phyloP scores from a whole-genome alignment of 2,888 invertebrate species.

The Lasioglossum villosulum region DNA sequence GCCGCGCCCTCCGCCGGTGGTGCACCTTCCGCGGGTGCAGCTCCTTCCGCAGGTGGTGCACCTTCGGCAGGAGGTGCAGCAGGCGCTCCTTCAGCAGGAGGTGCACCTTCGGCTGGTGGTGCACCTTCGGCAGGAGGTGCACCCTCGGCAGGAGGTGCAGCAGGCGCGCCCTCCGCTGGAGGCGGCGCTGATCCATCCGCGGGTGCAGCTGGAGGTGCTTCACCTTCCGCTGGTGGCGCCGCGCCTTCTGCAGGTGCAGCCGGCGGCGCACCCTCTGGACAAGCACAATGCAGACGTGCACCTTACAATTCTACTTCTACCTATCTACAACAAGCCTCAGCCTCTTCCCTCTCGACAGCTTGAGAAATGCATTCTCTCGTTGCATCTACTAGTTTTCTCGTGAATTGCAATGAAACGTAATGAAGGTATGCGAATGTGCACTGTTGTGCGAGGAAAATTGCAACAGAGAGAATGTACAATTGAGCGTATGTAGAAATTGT shows the following conservation, averaged over 20 bases:
- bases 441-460: neutral
- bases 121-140: slow-evolving; percentile 70
- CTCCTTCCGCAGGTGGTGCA: slow-evolving; percentile 50
- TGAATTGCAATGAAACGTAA: neutral
- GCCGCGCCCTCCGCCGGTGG: slow-evolving; percentile 76
- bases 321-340: neutral
- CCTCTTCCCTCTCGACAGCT: neutral
- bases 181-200: slow-evolving; percentile 75
- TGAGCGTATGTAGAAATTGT: no score
- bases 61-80: slow-evolving; percentile 73
- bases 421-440: neutral
- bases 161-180: slow-evolving; percentile 80
- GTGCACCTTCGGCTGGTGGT: slow-evolving; percentile 75
- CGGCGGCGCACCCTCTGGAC: slow-evolving; percentile 62
- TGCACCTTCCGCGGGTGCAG: slow-evolving; percentile 82
- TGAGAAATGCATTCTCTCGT: neutral
- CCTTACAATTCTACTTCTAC: slow-evolving; percentile 16
- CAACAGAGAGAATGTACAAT: neutral
- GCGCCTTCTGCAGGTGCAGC: slow-evolving; percentile 74
- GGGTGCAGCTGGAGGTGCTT: slow-evolving; percentile 61
- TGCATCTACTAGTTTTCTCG: slow-evolving; percentile 12
- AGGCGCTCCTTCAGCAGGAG: slow-evolving; percentile 80
- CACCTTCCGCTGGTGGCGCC: slow-evolving; percentile 52
- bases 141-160: slow-evolving; percentile 78
- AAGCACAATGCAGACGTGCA: slow-evolving; percentile 18